Evolutionary conservation across 2,113 vertebrate genomes (phyloP).

Genomic region (Chaetops frenatus): DNA sequence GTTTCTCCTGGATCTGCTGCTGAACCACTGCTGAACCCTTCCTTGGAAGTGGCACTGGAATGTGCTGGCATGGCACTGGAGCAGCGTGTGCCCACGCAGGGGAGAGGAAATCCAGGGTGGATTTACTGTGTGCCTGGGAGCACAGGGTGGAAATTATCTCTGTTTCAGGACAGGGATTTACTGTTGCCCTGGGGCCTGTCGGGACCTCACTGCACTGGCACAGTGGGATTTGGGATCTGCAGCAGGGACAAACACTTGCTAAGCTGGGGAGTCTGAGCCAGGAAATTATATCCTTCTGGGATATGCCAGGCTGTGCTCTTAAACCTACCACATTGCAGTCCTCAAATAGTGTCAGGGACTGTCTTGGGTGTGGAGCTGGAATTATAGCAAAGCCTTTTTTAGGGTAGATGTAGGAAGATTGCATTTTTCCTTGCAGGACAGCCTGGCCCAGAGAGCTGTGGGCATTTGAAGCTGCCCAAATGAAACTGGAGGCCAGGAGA

Average conservation of each 20-base stretch:
- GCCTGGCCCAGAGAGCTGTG: not conserved
- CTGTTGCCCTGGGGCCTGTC: not conserved
- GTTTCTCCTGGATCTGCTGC: not conserved
- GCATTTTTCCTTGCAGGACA: not conserved
- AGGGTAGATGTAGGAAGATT: not conserved
- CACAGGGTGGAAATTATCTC: not conserved
- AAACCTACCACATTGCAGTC: not conserved
- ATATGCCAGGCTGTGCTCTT: not conserved
- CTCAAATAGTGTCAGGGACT: not conserved
- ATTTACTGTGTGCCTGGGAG: not conserved
- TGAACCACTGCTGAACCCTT: not conserved
- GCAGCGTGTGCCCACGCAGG: fast-evolving
- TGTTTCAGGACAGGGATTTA: not conserved
- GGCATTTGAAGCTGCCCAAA: not conserved
- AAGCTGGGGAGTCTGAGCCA: not conserved
- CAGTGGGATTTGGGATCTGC: not conserved
- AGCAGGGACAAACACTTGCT: not conserved
- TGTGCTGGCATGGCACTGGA: fast-evolving
- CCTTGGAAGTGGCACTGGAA: fast-evolving
- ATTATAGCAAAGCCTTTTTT: not conserved
- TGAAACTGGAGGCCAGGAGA: not conserved
- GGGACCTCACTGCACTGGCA: not conserved
- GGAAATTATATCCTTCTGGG: not conserved
- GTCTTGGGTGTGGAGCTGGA: not conserved
- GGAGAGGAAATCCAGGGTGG: not conserved